Percentiles rank a stretch among this genome's conserved stretches.
Evolutionary conservation across 1,140 invertebrate species (phyloP).

Genomic region (Nixonia krombeini): DNA sequence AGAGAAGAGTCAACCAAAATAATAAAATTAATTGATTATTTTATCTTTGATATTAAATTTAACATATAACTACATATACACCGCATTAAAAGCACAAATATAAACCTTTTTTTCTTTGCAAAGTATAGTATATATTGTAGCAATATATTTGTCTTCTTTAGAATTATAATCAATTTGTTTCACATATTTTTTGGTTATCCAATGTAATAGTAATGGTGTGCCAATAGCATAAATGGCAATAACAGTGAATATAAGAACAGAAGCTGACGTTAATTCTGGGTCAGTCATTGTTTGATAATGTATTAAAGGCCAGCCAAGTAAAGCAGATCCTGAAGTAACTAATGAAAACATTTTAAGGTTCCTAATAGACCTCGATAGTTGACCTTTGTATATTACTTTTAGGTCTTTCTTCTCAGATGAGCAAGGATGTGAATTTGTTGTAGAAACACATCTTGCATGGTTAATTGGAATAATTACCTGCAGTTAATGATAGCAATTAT

Average conservation of each 20-base stretch:
- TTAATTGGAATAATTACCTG: neutral
- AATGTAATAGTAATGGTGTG: constrained; percentile 87
- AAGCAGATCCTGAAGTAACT: constrained; percentile 78
- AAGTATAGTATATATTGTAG: constrained; percentile 80
- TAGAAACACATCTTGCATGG: neutral
- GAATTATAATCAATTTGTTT: constrained; percentile 81
- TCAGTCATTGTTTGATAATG: constrained; percentile 73
- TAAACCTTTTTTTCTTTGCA: constrained; percentile 44
- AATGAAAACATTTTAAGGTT: constrained; percentile 87
- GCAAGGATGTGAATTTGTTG: neutral
- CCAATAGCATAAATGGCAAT: constrained; percentile 85
- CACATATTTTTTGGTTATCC: constrained; percentile 89
- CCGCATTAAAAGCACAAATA: too few relatives aligned
- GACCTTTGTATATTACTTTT: constrained; percentile 76
- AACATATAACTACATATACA: too few relatives aligned
- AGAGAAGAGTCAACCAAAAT: neutral
- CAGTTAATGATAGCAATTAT: neutral
- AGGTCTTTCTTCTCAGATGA: constrained; percentile 22
- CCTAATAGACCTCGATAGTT: constrained; percentile 77
- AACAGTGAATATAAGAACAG: constrained; percentile 75
- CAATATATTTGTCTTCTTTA: constrained; percentile 76
- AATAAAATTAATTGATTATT: too few relatives aligned
- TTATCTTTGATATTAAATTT: too few relatives aligned
- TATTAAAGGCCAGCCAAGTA: constrained; percentile 82
- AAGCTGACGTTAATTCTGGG: constrained; percentile 69